Base-by-base conservation (phyloP, 2,888 invertebrate genomes). In the Amphipyra tragopoginis region DNA sequence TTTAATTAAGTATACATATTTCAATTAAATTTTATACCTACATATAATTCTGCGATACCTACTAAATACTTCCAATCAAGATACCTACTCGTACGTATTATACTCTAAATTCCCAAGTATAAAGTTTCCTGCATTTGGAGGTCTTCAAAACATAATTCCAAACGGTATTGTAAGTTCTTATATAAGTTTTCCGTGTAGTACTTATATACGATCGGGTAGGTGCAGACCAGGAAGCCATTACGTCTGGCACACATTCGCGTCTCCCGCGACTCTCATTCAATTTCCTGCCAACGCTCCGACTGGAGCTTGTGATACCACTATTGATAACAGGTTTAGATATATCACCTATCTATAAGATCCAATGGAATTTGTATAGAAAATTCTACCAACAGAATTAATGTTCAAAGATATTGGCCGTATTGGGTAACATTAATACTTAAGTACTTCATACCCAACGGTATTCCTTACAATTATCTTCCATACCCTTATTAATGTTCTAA, bases 181-280 rank as follows among this genome's bases (percentile, higher is more conserved):
- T 34, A 49, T 50, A 63, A 59, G 26, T 51, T 55, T 34, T 52
- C 51, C 53, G n/a, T 38, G 21, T 43, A 63, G 38, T 51, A 15
- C 47, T 52, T 47, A 39, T 36, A 43, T 51, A 55, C 15, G n/a
- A 59, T 50, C 34, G 39, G 6, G 43, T 38, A 34, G n/a, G 10
- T 76, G 36, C 10, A 1, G 11, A 88, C 86, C 83, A 87, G 91
- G 92, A 92, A 93, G 83, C 82, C 85, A 89, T 91, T 90, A 89
- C 77, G 65, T 63, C 77, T 88, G 90, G 84, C 91, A 90, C 76
- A 92, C 88, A 91, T 92, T 88, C 85, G 77, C 79, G 69, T 82
- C 80, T 85, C 87, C 85, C 84, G 85, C 85, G 83, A 80, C 83
- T 84, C 88, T 91, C 90, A 91, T 91, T 90, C 88, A 92, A 93